Evolutionary conservation across 2,797 vertebrate species (phyloP), one percentile per base, ranked within the genome.

Genomic region (Pangasius macronema): DNA sequence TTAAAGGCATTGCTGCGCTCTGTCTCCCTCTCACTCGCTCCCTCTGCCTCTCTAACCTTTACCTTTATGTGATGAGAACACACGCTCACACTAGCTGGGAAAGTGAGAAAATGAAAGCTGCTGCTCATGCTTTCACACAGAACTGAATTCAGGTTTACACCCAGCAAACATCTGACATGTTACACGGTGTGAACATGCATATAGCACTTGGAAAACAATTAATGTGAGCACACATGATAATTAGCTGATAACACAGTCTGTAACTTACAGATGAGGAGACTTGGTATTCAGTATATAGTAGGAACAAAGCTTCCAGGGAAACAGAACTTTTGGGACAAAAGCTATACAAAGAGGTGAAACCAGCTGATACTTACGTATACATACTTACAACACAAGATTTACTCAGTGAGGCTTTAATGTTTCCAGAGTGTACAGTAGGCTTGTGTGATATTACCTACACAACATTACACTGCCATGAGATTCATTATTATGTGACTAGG

Each of bases 1-100:
- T 73, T 85, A 53, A 80, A 85, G 76, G 80, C 84, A 88, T 20
- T 67, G 59, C 67, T 39, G 77, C 20, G 13, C 67, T 82, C 55
- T 67, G 10, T 53, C 68, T 73, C 53, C 30, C 59, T 59, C 53
- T n/a, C 30, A 27, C 65, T 42, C 80, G 10, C 83, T 82, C 49
- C 42, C 33, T 6, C 82, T 14, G 36, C n/a, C 16, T 49, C 57
- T 59, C 49, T 57, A 51, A 76, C 61, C 3, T 39, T 53, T 70
- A 84, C 65, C 81, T 84, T 84, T 33, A 86, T 27, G 36, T 36
- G 72, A 68, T 59, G 87, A 30, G n/a, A 82, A 30, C 70, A 20
- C 80, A 86, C 39, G 27, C 72, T 82, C 75, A 18, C 57, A 57
- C 57, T 75, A 67, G 53, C 84, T 33, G 59, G 33, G 87, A 67